These are phyloP conservation scores for Podabrus alpinus DNA, from an alignment of 2,888 invertebrate species.

Conservation along the genomic window DNA sequence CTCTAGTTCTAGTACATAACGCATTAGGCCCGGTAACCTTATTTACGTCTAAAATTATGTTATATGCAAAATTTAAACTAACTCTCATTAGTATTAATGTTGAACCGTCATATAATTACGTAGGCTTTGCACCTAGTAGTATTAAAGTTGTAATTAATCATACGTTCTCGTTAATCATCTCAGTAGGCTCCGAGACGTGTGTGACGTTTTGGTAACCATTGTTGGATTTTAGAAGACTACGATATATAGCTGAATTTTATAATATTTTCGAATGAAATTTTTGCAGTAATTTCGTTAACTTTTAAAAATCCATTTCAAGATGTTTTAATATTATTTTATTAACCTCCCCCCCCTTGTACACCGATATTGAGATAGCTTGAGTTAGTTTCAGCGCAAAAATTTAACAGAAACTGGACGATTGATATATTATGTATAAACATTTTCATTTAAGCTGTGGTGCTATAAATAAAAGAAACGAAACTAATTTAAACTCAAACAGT, in stretches of 20 bases:
- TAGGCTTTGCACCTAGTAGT: slow-evolving; percentile 13
- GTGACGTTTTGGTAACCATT: slow-evolving; percentile 12
- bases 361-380: neutral
- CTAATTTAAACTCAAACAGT: neutral
- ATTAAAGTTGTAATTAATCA: slow-evolving; percentile 23
- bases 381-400: neutral
- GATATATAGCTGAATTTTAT: neutral
- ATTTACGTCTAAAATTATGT: neutral
- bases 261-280: neutral
- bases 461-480: neutral
- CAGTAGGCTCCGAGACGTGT: slow-evolving; percentile 7
- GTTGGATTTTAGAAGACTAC: slow-evolving; percentile 5
- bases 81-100: slow-evolving; percentile 6
- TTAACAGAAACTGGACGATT: neutral
- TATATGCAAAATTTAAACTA: neutral
- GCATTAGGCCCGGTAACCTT: neutral
- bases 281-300: too few relatives aligned
- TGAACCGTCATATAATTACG: slow-evolving; percentile 18
- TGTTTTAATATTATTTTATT: too few relatives aligned
- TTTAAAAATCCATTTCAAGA: too few relatives aligned
- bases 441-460: neutral
- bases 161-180: slow-evolving; percentile 21
- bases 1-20: too few relatives aligned
- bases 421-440: neutral
- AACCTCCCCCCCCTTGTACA: neutral